Evolutionary conservation across 2,888 invertebrate species (phyloP).

Genomic region (Luperina testacea): DNA sequence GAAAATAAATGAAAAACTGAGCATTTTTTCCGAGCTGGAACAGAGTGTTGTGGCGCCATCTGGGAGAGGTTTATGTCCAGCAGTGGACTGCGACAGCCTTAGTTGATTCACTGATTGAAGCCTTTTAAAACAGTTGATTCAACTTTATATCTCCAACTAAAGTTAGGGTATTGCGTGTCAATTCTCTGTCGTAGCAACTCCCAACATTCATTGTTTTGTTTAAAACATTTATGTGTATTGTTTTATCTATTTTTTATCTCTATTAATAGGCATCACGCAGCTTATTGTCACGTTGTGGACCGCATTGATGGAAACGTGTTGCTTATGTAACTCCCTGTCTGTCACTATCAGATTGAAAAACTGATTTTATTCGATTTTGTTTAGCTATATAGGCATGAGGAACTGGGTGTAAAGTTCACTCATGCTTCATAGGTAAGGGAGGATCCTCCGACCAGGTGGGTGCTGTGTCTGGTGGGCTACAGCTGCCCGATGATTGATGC

Average conservation of each 20-base stretch:
- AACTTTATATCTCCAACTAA: neutral
- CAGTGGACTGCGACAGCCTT: too few species aligned
- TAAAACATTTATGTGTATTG: neutral
- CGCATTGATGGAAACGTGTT: neutral
- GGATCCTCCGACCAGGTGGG: too few species aligned
- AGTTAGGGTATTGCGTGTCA: constrained; percentile 2
- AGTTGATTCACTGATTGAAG: too few species aligned
- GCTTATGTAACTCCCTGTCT: neutral
- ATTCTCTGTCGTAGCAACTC: neutral
- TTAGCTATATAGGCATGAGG: neutral
- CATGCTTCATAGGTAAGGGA: too few species aligned
- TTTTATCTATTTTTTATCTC: constrained; percentile 2
- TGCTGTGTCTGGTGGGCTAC: too few species aligned
- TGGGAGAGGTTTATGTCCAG: too few species aligned
- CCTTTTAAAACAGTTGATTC: too few species aligned
- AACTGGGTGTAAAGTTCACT: too few species aligned
- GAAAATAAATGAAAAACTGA: neutral
- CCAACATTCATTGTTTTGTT: neutral
- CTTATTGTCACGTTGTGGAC: neutral
- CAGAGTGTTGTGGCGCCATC: too few species aligned
- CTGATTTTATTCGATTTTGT: neutral
- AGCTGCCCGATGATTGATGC: too few species aligned
- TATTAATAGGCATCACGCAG: neutral
- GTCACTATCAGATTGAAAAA: neutral
- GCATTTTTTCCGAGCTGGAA: neutral